Percentiles rank a stretch among this genome's conserved stretches.
These are phyloP conservation scores for Oppia nitens DNA, from an alignment of 1,140 invertebrate genomes.

Conservation along the genomic window DNA sequence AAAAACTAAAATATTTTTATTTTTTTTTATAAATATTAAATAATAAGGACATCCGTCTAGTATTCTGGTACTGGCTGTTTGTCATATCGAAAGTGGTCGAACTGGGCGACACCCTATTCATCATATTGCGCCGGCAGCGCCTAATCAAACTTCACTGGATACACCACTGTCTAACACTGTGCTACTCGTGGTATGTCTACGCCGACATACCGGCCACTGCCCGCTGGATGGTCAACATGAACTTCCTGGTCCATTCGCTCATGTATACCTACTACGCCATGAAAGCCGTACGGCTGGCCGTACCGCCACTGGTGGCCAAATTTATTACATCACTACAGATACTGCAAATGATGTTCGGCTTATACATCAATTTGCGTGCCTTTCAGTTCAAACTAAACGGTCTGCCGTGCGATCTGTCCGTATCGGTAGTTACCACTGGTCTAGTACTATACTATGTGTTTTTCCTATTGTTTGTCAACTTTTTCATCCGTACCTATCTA, in stretches of 20 bases:
- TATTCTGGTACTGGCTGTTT: conserved; percentile 84
- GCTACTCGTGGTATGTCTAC: conserved; percentile 51
- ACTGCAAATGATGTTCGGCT: conserved; percentile 86
- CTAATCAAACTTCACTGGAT: conserved; percentile 93
- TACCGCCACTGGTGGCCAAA: conserved; percentile 68
- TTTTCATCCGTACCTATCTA: no score
- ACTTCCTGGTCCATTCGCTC: conserved; percentile 87
- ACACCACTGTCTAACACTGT: conserved; percentile 48
- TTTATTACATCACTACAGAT: conserved; percentile 79
- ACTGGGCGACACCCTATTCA: conserved; percentile 89
- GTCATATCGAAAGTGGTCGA: conserved; percentile 80
- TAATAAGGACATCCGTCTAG: conserved; percentile 22
- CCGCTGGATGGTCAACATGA: conserved; percentile 97
- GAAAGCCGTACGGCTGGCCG: conserved; percentile 64
- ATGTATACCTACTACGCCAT: conserved; percentile 97
- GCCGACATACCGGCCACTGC: conserved; percentile 35
- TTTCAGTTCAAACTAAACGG: conserved; percentile 32
- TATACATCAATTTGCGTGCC: conserved; percentile 62
- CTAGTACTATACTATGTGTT: no score
- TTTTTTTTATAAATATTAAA: no score
- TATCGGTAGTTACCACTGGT: no score
- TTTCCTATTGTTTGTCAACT: no score
- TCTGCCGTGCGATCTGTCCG: no score
- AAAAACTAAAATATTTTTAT: no score
- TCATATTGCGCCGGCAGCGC: conserved; percentile 84